Evolutionary conservation across 2,113 vertebrate species (phyloP).

Genomic region (Aramus guarauna): DNA sequence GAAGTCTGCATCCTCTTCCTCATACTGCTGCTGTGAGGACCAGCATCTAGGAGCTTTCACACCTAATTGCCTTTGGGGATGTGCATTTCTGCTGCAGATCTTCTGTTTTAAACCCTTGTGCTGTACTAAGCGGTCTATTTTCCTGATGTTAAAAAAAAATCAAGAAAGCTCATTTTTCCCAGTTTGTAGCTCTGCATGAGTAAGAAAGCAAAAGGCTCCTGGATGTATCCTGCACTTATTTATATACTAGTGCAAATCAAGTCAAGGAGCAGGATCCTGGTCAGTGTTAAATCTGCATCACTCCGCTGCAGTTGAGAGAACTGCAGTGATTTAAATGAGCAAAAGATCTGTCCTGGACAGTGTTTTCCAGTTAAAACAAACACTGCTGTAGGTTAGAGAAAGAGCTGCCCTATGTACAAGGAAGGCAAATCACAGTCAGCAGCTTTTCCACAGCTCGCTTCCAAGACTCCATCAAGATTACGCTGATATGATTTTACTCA

Average conservation of each 20-base stretch:
- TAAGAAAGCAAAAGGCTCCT: neutral
- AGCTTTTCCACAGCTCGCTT: neutral
- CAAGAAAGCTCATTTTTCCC: neutral
- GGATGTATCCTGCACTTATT: neutral
- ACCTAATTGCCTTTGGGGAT: neutral
- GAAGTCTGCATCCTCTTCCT: neutral
- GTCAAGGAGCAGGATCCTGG: neutral
- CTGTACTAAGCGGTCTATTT: neutral
- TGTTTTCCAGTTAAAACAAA: neutral
- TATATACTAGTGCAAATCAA: neutral
- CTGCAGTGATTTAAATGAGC: neutral
- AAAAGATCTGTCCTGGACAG: neutral
- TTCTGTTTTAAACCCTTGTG: neutral
- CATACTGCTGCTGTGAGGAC: neutral
- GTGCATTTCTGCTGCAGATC: neutral
- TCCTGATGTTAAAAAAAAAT: neutral
- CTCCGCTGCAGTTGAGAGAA: neutral
- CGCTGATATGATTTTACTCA: neutral
- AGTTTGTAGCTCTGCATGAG: neutral
- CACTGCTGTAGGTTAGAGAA: neutral
- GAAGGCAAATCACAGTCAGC: neutral
- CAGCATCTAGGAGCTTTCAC: neutral
- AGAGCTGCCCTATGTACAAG: neutral
- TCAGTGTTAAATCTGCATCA: neutral
- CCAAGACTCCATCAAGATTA: neutral